Evolutionary conservation across 2,888 invertebrate species (phyloP), one percentile per base, ranked within the genome.

Genomic region (Erebia epiphron): DNA sequence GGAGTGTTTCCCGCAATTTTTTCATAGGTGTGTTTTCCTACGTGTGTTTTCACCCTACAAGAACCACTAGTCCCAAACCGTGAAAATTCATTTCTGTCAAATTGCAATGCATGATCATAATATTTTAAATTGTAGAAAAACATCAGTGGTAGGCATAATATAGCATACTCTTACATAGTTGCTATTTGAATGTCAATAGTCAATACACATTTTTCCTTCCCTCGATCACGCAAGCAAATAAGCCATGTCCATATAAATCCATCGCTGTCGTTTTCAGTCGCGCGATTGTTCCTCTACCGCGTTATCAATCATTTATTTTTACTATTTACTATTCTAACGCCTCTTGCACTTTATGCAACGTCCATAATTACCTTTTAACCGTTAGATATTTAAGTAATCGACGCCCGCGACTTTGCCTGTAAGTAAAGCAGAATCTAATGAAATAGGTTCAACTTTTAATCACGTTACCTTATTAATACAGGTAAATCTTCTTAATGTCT

Each of bases 241-340:
- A 9, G n/a, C 54, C 78, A 54, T 77, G 80, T 89, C 91, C 87
- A 82, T 68, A 70, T 21, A 75, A 79, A 65, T 71, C 76, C 52
- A 69, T 8, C 83, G 74, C 79, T 85, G 79, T 88, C 90, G 80
- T 82, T 82, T 73, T 74, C 63, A 83, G 83, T 82, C 85, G 83
- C 43, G 60, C 84, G 85, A 86, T 86, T 74, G 79, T 79, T 77
- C 79, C 80, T 85, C 84, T 86, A 81, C 86, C 86, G 87, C 84
- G 82, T 87, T 90, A 91, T 91, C 90, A 90, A 90, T 92, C 89
- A 91, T 86, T 80, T 84, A 86, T 84, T 87, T 89, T 87, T 90
- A 82, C 85, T 84, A 83, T 89, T 87, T 89, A 81, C 85, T 83
- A 83, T 85, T 84, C 80, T 76, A 79, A 75, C 75, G 83, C 82